Conservation (phyloP, 2,113 vertebrate species). For the Lophochroa leadbeateri region DNA sequence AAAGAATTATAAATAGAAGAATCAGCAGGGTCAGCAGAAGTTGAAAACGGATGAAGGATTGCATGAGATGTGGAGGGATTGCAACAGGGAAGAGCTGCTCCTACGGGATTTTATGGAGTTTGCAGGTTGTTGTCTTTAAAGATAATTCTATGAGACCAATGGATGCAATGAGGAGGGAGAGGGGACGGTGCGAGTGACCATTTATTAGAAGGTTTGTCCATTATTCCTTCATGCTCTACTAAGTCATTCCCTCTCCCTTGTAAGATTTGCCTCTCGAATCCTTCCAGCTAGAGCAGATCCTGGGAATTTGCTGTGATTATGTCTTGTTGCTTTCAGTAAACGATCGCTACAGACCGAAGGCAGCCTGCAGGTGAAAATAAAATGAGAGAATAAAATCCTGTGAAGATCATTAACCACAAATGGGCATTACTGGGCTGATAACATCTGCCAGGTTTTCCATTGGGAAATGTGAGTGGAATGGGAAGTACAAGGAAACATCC, state of each 20-base stretch:
- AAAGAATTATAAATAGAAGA: constrained; percentile 9
- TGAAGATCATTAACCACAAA: not conserved
- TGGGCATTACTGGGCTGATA: not conserved
- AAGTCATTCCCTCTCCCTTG: not conserved
- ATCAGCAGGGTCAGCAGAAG: not conserved
- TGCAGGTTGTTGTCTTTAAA: not conserved
- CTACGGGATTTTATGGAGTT: accelerated
- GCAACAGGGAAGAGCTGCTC: not conserved
- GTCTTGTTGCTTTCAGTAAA: not conserved
- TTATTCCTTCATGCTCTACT: not conserved
- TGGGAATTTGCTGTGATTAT: not conserved
- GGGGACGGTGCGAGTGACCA: not conserved
- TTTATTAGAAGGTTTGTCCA: not conserved
- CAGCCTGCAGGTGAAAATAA: not conserved
- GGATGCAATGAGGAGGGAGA: not conserved
- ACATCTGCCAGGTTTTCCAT: not conserved
- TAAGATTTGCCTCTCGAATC: not conserved
- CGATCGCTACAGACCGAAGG: not conserved
- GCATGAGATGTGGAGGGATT: not conserved
- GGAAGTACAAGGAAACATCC: not conserved
- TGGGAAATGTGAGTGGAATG: not conserved
- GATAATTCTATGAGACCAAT: not conserved
- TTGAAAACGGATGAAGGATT: not conserved
- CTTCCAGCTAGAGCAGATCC: not conserved
- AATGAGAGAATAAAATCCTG: not conserved